Evolutionary conservation across 2,888 invertebrate species (phyloP), one percentile per base, ranked within the genome.

Genomic region (Timema cristinae): DNA sequence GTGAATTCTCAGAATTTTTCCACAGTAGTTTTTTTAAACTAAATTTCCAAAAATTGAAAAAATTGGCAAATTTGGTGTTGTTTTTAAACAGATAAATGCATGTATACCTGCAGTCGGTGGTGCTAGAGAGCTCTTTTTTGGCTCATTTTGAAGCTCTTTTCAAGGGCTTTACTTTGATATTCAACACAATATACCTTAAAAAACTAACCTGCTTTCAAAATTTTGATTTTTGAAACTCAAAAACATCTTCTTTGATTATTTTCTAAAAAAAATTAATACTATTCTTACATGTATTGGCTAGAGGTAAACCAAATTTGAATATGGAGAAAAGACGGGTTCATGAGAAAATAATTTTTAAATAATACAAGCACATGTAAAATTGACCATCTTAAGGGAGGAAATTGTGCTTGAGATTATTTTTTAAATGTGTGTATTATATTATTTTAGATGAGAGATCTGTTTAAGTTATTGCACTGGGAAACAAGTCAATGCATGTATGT

Each of bases 111-210:
- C 59, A 59, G n/a, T 32, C 59, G 32, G 6, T 59, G 59, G 59
- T 59, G 59, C 13, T n/a, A 59, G 59, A 59, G 13, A 59, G 0
- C 15, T n/a, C 15, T 5, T 59, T 59, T 59, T 5, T 59, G 32
- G 59, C 59, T 59, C 59, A 59, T n/a, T 59, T 59, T 59, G n/a
- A 59, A 59, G 10, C 59, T 59, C 9, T 5, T n/a, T 59, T n/a
- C 15, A 59, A 5, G 13, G 59, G 13, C n/a, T n/a, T 59, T 59
- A 13, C 10, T 59, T 5, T 59, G 15, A 59, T 59, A 59, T 59
- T 15, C 59, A 59, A 13, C 59, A 59, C 59, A 59, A 59, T 6
- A n/a, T 59, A 13, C 54, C 2, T n/a, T n/a, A 13, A 59, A 9
- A 6, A 16, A 7, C 6, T 16, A 59, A 6, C 15, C 10, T 16